phyloP scores from a whole-genome alignment of 2,113 vertebrate genomes.

The Otus sunia region DNA sequence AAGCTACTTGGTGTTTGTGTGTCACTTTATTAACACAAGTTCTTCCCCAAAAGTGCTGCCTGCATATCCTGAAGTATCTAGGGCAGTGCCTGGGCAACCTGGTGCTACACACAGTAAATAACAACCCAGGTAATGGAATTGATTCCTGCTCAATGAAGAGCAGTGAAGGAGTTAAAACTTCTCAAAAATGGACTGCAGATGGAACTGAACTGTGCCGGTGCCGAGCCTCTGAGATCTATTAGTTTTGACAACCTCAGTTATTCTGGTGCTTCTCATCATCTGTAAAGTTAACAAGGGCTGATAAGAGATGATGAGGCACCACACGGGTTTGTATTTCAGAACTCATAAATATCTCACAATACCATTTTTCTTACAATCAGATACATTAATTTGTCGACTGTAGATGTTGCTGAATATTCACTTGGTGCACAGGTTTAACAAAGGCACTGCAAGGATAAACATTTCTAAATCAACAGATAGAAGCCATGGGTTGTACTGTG shows the following conservation, averaged over 20 bases:
- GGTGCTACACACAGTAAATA: background rate
- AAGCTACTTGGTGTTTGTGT: background rate
- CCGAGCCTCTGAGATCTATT: constrained; percentile 64
- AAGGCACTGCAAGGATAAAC: constrained; percentile 61
- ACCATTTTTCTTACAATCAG: constrained; percentile 75
- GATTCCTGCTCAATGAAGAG: background rate
- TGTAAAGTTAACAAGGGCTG: constrained; percentile 74
- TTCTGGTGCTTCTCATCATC: constrained; percentile 67
- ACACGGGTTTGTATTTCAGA: constrained; percentile 72
- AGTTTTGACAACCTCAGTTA: constrained; percentile 73
- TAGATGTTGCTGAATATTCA: constrained; percentile 56
- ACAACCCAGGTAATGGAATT: background rate
- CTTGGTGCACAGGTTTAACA: constrained; percentile 53
- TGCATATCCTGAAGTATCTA: background rate
- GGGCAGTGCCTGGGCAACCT: background rate
- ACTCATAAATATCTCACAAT: constrained; percentile 76
- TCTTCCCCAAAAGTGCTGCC: background rate
- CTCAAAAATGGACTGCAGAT: background rate
- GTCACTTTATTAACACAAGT: background rate
- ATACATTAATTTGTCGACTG: constrained; percentile 67
- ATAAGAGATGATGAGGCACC: constrained; percentile 72
- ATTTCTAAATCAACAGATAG: constrained; percentile 23
- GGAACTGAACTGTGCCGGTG: constrained; percentile 30
- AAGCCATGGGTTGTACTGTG: background rate
- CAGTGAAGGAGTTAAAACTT: constrained; percentile 56